These are phyloP conservation scores for Neoaliturus tenellus DNA, from an alignment of 2,888 invertebrate species.

Conservation along the genomic window DNA sequence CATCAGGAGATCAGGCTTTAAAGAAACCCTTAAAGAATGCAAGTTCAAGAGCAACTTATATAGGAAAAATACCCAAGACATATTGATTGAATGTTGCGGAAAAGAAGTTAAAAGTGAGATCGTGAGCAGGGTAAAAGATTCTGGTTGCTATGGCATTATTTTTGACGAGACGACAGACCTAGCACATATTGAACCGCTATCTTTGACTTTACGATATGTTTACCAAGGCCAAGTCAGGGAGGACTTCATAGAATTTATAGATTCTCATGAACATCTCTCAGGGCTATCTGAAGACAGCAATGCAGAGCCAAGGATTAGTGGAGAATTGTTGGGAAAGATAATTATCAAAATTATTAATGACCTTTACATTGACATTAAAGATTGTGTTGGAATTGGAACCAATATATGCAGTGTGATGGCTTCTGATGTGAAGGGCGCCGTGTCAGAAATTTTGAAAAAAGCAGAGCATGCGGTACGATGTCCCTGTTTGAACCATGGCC, in stretches of 20 bases:
- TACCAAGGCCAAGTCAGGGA: neutral
- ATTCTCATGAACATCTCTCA: slow-evolving; percentile 23
- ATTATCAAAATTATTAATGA: slow-evolving; percentile 16
- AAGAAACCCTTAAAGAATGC: slow-evolving; percentile 3
- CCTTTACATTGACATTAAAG: neutral
- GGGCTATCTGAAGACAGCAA: neutral
- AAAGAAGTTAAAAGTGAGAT: neutral
- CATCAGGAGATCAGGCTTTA: slow-evolving; percentile 4
- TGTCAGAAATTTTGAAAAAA: slow-evolving; percentile 1
- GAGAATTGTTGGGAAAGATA: slow-evolving; percentile 40
- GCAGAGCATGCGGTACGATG: slow-evolving; percentile 14
- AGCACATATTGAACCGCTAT: neutral
- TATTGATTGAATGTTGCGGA: slow-evolving; percentile 32
- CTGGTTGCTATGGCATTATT: slow-evolving; percentile 8
- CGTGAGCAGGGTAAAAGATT: neutral
- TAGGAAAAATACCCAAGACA: slow-evolving; percentile 37
- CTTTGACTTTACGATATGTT: neutral
- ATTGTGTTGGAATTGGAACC: slow-evolving; percentile 29
- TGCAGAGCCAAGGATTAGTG: slow-evolving; percentile 12
- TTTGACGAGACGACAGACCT: slow-evolving; percentile 35
- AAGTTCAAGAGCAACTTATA: slow-evolving; percentile 19
- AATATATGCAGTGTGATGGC: slow-evolving; percentile 43
- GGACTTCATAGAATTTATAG: slow-evolving; percentile 26
- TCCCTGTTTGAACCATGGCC: slow-evolving; percentile 25
- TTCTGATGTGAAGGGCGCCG: slow-evolving; percentile 22